Percentiles rank a stretch among this genome's conserved stretches.
Evolutionary conservation across 2,888 invertebrate genomes (phyloP).

Genomic region (Labia minor): DNA sequence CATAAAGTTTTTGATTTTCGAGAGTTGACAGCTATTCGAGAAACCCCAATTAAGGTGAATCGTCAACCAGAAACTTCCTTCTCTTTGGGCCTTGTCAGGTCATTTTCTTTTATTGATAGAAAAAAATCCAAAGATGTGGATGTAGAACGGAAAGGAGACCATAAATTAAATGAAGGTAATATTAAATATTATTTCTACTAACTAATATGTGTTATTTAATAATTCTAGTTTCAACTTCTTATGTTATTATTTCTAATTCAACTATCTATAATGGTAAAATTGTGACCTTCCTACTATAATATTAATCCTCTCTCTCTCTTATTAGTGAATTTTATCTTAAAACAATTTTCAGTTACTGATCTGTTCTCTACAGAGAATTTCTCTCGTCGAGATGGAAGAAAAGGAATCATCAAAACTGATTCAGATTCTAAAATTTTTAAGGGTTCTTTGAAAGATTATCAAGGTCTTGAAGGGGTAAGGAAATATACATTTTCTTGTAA

Average conservation of each 20-base stretch:
- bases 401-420: neutral
- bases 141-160: neutral
- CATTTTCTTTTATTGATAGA: constrained; percentile 21
- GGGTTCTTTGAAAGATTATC: constrained; percentile 28
- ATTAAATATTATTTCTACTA: too few species aligned
- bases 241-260: too few species aligned
- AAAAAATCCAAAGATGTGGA: neutral
- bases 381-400: neutral
- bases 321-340: neutral
- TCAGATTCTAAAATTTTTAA: constrained; percentile 26
- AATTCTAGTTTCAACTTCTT: too few species aligned
- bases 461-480: constrained; percentile 29
- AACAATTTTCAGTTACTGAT: neutral
- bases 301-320: too few species aligned
- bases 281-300: too few species aligned
- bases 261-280: too few species aligned
- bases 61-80: neutral
- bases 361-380: neutral
- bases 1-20: constrained; percentile 35
- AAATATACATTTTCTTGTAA: neutral
- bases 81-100: constrained; percentile 3
- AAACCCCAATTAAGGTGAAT: neutral
- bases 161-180: constrained; percentile 15
- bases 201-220: too few species aligned
- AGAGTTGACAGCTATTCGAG: neutral